These are phyloP conservation scores for Limanda limanda DNA, from an alignment of 2,113 vertebrate genomes.

Conservation along the genomic window DNA sequence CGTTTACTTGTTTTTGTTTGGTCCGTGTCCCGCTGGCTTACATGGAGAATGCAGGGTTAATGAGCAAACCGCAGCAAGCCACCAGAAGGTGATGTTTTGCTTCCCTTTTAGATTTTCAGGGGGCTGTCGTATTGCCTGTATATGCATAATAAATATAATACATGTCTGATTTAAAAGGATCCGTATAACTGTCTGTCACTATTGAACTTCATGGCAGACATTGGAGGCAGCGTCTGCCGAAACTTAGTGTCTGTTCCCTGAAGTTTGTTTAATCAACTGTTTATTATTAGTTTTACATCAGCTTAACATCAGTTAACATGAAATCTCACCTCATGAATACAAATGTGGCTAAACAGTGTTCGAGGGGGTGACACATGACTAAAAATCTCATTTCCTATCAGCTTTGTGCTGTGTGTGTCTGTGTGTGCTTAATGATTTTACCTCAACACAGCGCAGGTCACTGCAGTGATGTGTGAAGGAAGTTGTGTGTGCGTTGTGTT, in stretches of 20 bases:
- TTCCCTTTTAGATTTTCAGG: neutral
- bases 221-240: neutral
- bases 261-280: neutral
- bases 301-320: conserved; percentile 3
- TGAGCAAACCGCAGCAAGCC: no score
- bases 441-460: conserved; percentile 21
- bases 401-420: neutral
- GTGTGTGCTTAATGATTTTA: conserved; percentile 1
- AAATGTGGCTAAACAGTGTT: neutral
- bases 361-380: neutral
- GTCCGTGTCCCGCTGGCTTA: no score
- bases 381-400: conserved; percentile 6
- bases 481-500: conserved; percentile 9
- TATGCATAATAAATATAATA: no score
- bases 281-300: conserved; percentile 1
- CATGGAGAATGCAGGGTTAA: no score
- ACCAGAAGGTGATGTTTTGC: neutral
- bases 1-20: no score
- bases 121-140: neutral
- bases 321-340: conserved; percentile 4
- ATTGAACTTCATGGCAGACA: neutral
- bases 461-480: conserved; percentile 19
- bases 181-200: neutral
- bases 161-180: neutral
- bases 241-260: neutral